Conservation (phyloP, 2,113 vertebrate species). For the Pionites leucogaster region DNA sequence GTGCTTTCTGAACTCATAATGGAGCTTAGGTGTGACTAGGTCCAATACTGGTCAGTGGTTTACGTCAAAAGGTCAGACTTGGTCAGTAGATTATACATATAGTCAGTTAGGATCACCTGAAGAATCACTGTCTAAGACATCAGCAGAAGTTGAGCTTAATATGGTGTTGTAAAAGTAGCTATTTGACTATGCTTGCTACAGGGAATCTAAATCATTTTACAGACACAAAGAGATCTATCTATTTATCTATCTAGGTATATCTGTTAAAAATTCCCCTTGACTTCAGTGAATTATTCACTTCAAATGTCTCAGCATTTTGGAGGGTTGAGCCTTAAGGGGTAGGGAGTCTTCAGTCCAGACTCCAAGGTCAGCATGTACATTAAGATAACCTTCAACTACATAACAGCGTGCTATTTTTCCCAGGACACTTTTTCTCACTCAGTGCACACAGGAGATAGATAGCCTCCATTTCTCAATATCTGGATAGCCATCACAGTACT, state of each 20-base stretch:
- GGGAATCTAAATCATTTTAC: background rate
- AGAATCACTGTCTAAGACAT: background rate
- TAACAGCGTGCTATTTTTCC: background rate
- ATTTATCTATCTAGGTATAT: background rate
- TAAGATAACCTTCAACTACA: background rate
- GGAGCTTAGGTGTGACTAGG: background rate
- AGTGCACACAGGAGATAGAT: background rate
- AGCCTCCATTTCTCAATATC: background rate
- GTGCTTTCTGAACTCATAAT: background rate
- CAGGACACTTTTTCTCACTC: background rate
- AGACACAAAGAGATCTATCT: background rate
- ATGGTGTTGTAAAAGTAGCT: background rate
- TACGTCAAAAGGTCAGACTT: background rate
- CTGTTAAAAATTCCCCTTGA: background rate
- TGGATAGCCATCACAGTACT: background rate
- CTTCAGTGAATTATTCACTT: background rate
- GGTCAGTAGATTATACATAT: background rate
- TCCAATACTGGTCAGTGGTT: background rate
- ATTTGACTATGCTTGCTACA: background rate
- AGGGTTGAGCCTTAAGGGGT: background rate
- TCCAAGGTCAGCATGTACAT: background rate
- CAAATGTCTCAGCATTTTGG: background rate
- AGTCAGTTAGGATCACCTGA: background rate
- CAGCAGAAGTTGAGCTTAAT: background rate
- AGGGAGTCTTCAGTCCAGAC: no score